Evolutionary conservation across 2,113 vertebrate genomes (phyloP), one percentile per base, ranked within the genome.

Genomic region (Leucopsar rothschildi): DNA sequence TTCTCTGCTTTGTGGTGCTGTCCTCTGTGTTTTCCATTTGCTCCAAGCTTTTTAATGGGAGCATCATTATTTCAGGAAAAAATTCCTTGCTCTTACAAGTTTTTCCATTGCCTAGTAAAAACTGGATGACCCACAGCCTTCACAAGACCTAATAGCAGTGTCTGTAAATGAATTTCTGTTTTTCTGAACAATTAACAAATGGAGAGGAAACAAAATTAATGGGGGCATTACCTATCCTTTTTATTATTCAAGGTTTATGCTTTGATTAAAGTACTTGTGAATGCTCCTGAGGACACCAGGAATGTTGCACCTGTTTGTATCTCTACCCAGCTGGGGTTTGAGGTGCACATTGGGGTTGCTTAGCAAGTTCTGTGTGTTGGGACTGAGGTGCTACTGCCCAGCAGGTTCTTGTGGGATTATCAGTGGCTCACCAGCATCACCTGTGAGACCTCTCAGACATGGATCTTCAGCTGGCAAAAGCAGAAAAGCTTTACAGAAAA

Each of bases 381-480:
- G 53, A 7, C 44, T 31, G 76, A 64, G 68, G 47, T 65, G 71
- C 31, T 21, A 1, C 45, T 45, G 33, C 64, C 57, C 75, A 56
- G 25, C 21, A 71, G 21, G 20, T 49, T 45, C 1, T 39, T 72
- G 12, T 73, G 53, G 44, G 33, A 45, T 64, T n/a, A n/a, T 60
- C n/a, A 57, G 22, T 7, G 23, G 6, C n/a, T 65, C n/a, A 22
- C 70, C 12, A 4, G 15, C 33, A 83, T 37, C 29, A 29, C 35
- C 2, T 12, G 12, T 18, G 33, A 60, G 61, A 20, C 37, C 70
- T 20, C 22, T 65, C 16, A 11, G 55, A 21, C 0, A 0, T 59
- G 73, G 60, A 53, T 87, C 35, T 53, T 53, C 29, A 70, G 11
- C 44, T 75, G 65, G 40, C 8, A 50, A 68, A 77, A 64, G 35